These are phyloP conservation scores for Ammodramus savannarum DNA, from an alignment of 2,113 vertebrate genomes.

Conservation along the genomic window DNA sequence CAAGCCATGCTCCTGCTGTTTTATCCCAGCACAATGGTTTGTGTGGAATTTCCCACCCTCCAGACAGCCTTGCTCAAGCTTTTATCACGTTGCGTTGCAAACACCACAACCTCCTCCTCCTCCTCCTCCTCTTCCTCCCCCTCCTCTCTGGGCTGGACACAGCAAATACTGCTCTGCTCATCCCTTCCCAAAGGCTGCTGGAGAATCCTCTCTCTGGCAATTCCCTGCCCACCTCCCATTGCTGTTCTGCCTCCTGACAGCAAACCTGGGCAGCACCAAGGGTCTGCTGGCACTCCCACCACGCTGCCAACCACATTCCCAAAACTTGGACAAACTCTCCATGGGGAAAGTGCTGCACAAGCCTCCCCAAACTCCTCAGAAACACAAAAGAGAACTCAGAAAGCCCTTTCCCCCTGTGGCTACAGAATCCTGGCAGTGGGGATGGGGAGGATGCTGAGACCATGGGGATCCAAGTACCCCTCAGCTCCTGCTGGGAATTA, in stretches of 20 bases:
- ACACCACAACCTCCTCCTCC: background rate
- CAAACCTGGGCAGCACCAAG: background rate
- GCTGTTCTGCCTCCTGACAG: background rate
- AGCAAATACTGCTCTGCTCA: background rate
- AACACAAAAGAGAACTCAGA: background rate
- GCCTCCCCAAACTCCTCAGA: background rate
- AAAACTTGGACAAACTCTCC: background rate
- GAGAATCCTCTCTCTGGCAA: background rate
- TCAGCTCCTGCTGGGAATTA: background rate
- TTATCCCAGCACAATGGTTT: background rate
- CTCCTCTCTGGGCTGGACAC: background rate
- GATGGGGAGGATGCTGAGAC: fast-evolving
- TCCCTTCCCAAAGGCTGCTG: background rate
- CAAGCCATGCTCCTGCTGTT: background rate
- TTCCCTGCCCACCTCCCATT: background rate
- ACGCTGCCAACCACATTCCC: background rate
- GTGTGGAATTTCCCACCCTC: background rate
- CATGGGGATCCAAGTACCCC: fast-evolving
- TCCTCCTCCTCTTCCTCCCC: background rate
- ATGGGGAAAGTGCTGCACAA: fast-evolving
- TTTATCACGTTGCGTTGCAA: fast-evolving
- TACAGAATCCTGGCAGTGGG: fast-evolving
- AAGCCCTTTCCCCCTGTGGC: fast-evolving
- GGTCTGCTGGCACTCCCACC: background rate
- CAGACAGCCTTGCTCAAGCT: background rate